These are phyloP conservation scores for Argyresthia albistria DNA, from an alignment of 2,888 invertebrate genomes.

Conservation along the genomic window DNA sequence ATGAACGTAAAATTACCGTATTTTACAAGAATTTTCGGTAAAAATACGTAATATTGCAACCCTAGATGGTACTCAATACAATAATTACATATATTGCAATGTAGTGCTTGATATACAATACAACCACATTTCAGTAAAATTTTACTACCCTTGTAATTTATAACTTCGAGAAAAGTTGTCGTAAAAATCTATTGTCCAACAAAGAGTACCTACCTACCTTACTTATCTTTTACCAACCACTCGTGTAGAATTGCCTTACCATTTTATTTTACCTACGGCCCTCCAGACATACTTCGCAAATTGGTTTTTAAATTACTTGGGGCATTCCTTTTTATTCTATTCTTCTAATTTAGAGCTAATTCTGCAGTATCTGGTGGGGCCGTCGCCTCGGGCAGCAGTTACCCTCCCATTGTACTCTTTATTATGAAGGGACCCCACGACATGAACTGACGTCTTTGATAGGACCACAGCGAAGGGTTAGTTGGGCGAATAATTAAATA, in stretches of 20 bases:
- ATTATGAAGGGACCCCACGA: conserved; percentile 28
- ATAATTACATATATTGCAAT: too few species aligned
- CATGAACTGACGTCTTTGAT: conserved; percentile 23
- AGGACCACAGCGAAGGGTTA: conserved; percentile 19
- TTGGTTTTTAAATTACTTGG: conserved; percentile 53
- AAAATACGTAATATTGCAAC: not conserved
- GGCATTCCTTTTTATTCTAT: conserved; percentile 31
- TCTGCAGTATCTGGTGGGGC: conserved; percentile 23
- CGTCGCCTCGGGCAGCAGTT: conserved; percentile 26
- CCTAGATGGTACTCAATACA: not conserved
- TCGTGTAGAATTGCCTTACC: conserved; percentile 6
- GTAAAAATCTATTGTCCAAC: too few species aligned
- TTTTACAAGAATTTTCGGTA: not conserved
- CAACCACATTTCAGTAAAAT: too few species aligned
- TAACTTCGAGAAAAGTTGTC: too few species aligned
- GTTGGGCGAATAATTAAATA: conserved; percentile 1
- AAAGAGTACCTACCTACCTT: too few species aligned
- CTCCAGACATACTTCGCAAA: conserved; percentile 27
- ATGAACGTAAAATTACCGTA: not conserved
- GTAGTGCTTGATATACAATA: too few species aligned
- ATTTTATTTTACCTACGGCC: conserved; percentile 12
- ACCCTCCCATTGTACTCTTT: conserved; percentile 32
- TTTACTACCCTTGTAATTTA: too few species aligned
- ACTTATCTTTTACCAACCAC: too few species aligned
- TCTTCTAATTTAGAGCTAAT: conserved; percentile 38